A percentile compares a stretch with the other conserved stretches of the same genome.
These are phyloP conservation scores for Myocastor coypus DNA, from an alignment of 2,113 vertebrate genomes.

Conservation along the genomic window DNA sequence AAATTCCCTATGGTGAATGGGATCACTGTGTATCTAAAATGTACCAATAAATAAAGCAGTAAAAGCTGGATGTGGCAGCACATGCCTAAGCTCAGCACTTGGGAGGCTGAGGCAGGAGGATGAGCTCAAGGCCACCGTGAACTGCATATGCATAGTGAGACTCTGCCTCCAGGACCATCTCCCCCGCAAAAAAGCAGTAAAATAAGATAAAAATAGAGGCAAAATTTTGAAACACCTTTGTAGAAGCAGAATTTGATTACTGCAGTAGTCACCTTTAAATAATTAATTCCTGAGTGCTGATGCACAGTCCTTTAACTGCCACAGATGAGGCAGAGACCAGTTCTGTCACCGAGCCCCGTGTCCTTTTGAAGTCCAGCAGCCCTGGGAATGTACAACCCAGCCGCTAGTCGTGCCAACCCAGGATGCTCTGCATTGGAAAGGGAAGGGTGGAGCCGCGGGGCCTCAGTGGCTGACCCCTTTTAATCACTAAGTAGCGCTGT, in stretches of 20 bases:
- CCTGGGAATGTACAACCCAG: neutral
- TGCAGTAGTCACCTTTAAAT: neutral
- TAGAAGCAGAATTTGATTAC: slow-evolving; percentile 16
- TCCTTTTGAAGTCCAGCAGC: neutral
- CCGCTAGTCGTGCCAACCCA: neutral
- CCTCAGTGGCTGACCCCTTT: neutral
- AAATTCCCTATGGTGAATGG: too few species aligned
- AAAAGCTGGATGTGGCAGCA: too few species aligned
- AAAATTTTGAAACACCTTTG: neutral
- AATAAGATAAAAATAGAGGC: too few species aligned
- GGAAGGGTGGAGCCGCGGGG: neutral
- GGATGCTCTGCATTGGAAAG: neutral
- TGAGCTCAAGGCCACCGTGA: too few species aligned
- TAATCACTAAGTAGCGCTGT: neutral
- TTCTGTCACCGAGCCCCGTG: neutral
- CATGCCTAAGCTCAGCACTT: too few species aligned
- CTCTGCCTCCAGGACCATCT: too few species aligned
- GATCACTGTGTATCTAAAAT: too few species aligned
- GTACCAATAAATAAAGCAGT: too few species aligned
- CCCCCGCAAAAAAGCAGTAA: too few species aligned
- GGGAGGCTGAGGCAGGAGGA: too few species aligned
- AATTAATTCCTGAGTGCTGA: neutral
- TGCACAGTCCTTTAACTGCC: neutral
- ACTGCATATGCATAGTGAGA: too few species aligned
- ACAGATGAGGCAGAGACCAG: neutral